Conservation (phyloP, 2,113 vertebrate species). For the Narcine bancroftii region DNA sequence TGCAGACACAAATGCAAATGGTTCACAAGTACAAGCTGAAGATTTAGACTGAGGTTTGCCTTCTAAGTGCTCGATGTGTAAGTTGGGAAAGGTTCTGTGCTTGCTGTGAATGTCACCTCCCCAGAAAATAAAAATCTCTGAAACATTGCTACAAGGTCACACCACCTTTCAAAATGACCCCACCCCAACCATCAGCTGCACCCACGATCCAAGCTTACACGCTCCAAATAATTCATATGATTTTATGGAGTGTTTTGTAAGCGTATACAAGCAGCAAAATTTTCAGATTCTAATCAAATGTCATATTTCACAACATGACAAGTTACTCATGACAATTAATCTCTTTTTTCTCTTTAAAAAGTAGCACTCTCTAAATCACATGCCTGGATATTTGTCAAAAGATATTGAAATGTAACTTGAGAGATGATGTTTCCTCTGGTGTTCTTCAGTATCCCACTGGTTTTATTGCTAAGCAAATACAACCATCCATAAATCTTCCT, state of each 20-base stretch:
- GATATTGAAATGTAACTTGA: conserved; percentile 24
- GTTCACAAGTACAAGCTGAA: not conserved
- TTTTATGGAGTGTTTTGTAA: conserved; percentile 19
- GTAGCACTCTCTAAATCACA: conserved; percentile 31
- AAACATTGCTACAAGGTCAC: not conserved
- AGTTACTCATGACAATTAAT: conserved; percentile 15
- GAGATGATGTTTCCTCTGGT: conserved; percentile 1
- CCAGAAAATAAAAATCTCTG: not conserved
- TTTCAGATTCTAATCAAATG: conserved; percentile 26
- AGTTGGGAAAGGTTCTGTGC: not conserved
- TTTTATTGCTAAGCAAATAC: conserved; percentile 22
- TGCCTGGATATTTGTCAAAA: conserved; percentile 18
- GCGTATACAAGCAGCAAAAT: not conserved
- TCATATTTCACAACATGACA: conserved; percentile 33
- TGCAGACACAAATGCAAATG: not conserved
- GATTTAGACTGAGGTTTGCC: not conserved
- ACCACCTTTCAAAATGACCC: not conserved
- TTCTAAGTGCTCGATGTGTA: not conserved
- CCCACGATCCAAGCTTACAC: not conserved
- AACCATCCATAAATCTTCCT: not conserved
- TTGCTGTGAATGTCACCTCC: not conserved
- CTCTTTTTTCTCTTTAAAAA: not conserved
- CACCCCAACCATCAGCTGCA: not conserved
- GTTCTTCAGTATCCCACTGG: conserved; percentile 19
- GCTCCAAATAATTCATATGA: not conserved